phyloP scores from a whole-genome alignment of 2,888 invertebrate genomes.

The Psylliodes chrysocephalus region DNA sequence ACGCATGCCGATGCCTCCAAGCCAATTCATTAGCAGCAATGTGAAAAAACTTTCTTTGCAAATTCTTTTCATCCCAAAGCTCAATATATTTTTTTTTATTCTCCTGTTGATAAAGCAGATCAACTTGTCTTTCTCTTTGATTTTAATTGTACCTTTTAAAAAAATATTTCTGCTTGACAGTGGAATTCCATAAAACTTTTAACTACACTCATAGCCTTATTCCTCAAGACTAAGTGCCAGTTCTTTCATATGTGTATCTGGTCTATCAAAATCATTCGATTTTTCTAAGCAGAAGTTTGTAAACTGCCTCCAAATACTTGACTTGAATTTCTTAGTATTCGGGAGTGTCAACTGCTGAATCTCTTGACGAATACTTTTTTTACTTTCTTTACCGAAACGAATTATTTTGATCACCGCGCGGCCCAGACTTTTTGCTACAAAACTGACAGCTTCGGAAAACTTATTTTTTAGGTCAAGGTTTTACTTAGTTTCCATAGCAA shows the following conservation, averaged over 20 bases:
- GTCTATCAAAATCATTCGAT: no score
- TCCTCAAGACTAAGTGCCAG: no score
- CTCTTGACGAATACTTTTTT: not conserved
- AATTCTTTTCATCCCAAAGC: slow-evolving; percentile 15
- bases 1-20: slow-evolving; percentile 6
- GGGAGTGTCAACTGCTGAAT: no score
- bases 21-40: slow-evolving; percentile 12
- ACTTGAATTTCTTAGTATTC: no score
- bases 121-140: slow-evolving; percentile 11
- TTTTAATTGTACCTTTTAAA: no score
- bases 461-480: not conserved
- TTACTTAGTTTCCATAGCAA: not conserved
- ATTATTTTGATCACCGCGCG: not conserved
- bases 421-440: not conserved
- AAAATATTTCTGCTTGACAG: no score
- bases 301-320: no score
- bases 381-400: not conserved
- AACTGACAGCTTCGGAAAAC: not conserved
- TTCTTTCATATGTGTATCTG: no score
- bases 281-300: no score
- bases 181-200: no score
- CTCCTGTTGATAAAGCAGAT: slow-evolving; percentile 14
- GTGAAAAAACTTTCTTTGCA: slow-evolving; percentile 16
- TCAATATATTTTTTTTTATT: slow-evolving; percentile 18
- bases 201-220: no score